Percentiles rank a stretch among this genome's conserved stretches.
Evolutionary conservation across 2,113 vertebrate species (phyloP).

Genomic region (Coreoperca whiteheadi): DNA sequence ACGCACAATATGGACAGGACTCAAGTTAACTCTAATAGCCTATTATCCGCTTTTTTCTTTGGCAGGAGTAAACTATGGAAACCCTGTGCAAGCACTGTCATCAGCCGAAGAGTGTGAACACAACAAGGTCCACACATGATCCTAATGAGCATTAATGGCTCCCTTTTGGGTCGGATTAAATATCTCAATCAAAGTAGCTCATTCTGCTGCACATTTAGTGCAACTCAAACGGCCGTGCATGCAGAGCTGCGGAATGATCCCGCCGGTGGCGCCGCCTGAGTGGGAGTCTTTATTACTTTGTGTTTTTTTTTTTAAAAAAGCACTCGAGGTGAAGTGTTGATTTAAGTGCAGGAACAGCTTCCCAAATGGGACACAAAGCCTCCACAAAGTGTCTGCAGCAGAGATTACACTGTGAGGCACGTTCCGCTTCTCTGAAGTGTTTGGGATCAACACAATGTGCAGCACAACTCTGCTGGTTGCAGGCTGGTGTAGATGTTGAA

Average conservation of each 20-base stretch:
- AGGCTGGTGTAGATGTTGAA: conserved; percentile 9
- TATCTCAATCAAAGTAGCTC: background rate
- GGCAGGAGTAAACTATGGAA: conserved; percentile 42
- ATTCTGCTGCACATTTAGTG: background rate
- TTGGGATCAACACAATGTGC: background rate
- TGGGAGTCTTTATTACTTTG: conserved; percentile 24
- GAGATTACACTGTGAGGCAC: background rate
- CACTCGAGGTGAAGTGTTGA: conserved; percentile 17
- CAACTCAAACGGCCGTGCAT: background rate
- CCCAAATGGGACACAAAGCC: background rate
- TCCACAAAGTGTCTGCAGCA: background rate
- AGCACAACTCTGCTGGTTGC: background rate
- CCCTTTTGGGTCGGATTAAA: background rate
- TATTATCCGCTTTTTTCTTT: conserved; percentile 57
- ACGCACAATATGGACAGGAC: conserved; percentile 55
- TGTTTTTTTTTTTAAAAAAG: background rate
- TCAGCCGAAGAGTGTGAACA: conserved; percentile 16
- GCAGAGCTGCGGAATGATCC: background rate
- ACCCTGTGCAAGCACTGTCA: conserved; percentile 42
- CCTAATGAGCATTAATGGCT: background rate
- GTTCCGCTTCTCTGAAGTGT: too few relatives aligned
- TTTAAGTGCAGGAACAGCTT: conserved; percentile 9
- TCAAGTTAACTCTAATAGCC: conserved; percentile 46
- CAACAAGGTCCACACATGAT: conserved; percentile 15
- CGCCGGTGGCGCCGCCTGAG: background rate